phyloP scores from a whole-genome alignment of 2,888 invertebrate species.

The Chrysopilus asiliformis region DNA sequence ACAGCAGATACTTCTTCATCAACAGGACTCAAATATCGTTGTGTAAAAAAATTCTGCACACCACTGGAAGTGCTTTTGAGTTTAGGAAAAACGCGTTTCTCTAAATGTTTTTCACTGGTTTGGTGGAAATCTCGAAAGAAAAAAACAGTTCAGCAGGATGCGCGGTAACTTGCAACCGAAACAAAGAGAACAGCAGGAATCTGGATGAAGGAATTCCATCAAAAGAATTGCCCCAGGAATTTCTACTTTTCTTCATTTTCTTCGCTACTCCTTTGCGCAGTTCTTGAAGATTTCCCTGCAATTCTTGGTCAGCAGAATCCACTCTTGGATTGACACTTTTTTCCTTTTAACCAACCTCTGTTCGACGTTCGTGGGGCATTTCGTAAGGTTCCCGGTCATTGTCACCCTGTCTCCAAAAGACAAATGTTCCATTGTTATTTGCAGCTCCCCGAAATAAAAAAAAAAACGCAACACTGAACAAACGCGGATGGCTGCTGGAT shows the following conservation, averaged over 20 bases:
- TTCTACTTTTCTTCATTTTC: constrained; percentile 16
- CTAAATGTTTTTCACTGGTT: too few species aligned
- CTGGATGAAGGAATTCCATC: constrained; percentile 25
- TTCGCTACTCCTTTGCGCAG: neutral
- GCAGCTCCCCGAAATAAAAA: too few species aligned
- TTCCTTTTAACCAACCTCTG: neutral
- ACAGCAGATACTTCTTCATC: too few species aligned
- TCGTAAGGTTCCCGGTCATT: constrained; percentile 19
- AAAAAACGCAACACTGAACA: too few species aligned
- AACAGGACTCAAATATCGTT: too few species aligned
- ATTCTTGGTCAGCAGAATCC: neutral
- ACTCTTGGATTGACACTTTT: neutral
- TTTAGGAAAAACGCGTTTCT: too few species aligned
- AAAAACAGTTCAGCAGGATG: too few species aligned
- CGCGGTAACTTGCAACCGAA: too few species aligned
- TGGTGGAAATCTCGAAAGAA: too few species aligned
- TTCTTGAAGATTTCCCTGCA: neutral
- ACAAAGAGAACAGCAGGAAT: constrained; percentile 16
- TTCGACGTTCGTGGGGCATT: constrained; percentile 4
- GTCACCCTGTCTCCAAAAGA: constrained; percentile 22
- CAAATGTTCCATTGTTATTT: constrained; percentile 25
- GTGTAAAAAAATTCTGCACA: too few species aligned
- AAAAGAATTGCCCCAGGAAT: constrained; percentile 27
- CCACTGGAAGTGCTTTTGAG: too few species aligned
- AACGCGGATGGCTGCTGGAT: too few species aligned